Evolutionary conservation across 2,113 vertebrate species (phyloP), one percentile per base, ranked within the genome.

Genomic region (Verasper variegatus): DNA sequence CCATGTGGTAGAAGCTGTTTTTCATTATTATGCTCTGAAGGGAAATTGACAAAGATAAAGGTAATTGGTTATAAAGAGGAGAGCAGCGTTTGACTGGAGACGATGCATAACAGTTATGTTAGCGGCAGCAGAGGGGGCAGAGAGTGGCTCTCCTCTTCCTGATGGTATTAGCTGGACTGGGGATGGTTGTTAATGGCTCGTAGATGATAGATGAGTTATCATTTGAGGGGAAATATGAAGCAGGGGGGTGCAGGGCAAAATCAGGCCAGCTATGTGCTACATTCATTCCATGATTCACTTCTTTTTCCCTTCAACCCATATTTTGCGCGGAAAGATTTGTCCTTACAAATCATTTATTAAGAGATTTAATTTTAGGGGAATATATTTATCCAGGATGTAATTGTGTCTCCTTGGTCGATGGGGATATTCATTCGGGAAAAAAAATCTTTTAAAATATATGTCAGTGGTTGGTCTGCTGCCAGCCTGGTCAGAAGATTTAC

Each of bases 161-260:
- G 83, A 88, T 86, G 84, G 81, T 68, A 89, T 91, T 87, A 89
- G 64, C 82, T 58, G 73, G 82, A 84, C 86, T 59, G 73, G 77
- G 76, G 85, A 84, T 62, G 79, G 55, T 67, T 66, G 86, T 87
- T 92, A 92, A 91, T 91, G 87, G 87, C 26, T 86, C 56, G 67
- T 24, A 86, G 82, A 92, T 89, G 88, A 92, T 88, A 68, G 89
- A 92, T 87, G 90, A 88, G 75, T 82, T 83, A 85, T 84, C 82
- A 56, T 78, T 5, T 66, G n/a, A 72, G 26, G 23, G 67, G 77
- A 83, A 87, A 83, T 80, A 83, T 9, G 56, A 74, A 74, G 54
- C 49, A 9, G 61, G 49, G n/a, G 49, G 35, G 52, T 71, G 70
- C 67, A 20, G 56, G 42, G 59, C 71, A 68, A 83, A 88, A 83